phyloP scores from a whole-genome alignment of 2,888 invertebrate genomes.

The Athalia rosae region DNA sequence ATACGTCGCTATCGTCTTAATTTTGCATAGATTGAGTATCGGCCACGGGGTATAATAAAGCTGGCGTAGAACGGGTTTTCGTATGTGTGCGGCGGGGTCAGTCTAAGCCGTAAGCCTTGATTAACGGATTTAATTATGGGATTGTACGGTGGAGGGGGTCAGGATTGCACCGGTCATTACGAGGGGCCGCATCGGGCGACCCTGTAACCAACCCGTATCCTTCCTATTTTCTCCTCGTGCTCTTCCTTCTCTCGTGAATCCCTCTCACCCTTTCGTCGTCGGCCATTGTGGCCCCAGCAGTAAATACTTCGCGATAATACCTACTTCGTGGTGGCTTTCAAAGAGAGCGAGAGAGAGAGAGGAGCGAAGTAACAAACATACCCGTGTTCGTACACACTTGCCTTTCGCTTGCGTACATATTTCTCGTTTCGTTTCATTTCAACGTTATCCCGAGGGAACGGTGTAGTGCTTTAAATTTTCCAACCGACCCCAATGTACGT shows the following conservation, averaged over 20 bases:
- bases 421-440: too few relatives aligned
- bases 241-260: not conserved
- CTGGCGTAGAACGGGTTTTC: slow-evolving; percentile 68
- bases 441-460: too few relatives aligned
- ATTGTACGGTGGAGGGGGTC: slow-evolving; percentile 63
- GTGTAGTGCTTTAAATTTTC: too few relatives aligned
- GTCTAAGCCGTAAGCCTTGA: slow-evolving; percentile 71
- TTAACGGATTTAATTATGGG: slow-evolving; percentile 74
- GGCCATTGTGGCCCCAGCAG: slow-evolving; percentile 30
- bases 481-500: too few relatives aligned
- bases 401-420: too few relatives aligned
- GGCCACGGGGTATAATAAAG: slow-evolving; percentile 69
- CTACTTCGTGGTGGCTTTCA: slow-evolving; percentile 7
- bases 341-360: too few relatives aligned
- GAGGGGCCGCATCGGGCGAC: slow-evolving; percentile 57
- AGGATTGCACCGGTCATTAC: slow-evolving; percentile 68
- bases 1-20: slow-evolving; percentile 61
- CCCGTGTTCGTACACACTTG: too few relatives aligned
- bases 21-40: slow-evolving; percentile 69
- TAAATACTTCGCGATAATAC: slow-evolving; percentile 41
- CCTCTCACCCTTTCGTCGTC: not conserved
- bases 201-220: slow-evolving; percentile 64
- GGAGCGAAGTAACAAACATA: too few relatives aligned
- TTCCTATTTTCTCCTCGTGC: slow-evolving; percentile 28
- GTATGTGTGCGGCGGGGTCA: slow-evolving; percentile 61